These are phyloP conservation scores for Ancistrus triradiatus DNA, from an alignment of 2,113 vertebrate genomes.

Conservation along the genomic window DNA sequence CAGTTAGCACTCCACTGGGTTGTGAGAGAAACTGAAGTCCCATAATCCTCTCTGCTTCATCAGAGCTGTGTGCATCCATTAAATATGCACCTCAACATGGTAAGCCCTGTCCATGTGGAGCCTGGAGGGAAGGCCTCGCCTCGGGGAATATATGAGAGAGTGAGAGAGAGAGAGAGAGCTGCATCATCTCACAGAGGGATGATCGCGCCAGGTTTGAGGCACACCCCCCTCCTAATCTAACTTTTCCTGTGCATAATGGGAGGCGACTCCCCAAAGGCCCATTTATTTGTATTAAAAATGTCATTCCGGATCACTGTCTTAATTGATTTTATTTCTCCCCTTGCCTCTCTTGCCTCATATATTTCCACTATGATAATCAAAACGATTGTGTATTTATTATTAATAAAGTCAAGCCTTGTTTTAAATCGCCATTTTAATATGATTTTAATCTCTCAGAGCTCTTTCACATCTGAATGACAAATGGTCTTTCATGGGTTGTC, in stretches of 20 bases:
- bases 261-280: constrained; percentile 50
- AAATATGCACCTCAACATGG: constrained; percentile 50
- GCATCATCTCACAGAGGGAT: constrained; percentile 28
- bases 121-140: constrained; percentile 33
- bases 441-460: constrained; percentile 18
- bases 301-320: constrained; percentile 53
- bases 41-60: constrained; percentile 30
- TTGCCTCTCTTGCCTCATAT: constrained; percentile 28
- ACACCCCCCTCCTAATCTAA: constrained; percentile 47
- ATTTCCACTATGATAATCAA: constrained; percentile 51
- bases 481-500: constrained; percentile 7
- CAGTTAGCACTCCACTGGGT: constrained; percentile 6
- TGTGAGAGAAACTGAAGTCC: constrained; percentile 29
- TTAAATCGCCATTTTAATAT: constrained; percentile 29
- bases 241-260: constrained; percentile 52
- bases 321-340: constrained; percentile 52
- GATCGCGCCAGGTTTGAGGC: constrained; percentile 40
- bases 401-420: constrained; percentile 37
- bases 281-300: constrained; percentile 59
- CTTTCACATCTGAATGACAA: constrained; percentile 34
- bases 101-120: constrained; percentile 33
- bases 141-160: constrained; percentile 43
- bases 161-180: constrained; percentile 9
- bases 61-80: constrained; percentile 33
- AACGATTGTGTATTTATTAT: constrained; percentile 48